Base-by-base conservation (phyloP, 2,888 invertebrate species). In the Scaptomyza caliginosa region DNA sequence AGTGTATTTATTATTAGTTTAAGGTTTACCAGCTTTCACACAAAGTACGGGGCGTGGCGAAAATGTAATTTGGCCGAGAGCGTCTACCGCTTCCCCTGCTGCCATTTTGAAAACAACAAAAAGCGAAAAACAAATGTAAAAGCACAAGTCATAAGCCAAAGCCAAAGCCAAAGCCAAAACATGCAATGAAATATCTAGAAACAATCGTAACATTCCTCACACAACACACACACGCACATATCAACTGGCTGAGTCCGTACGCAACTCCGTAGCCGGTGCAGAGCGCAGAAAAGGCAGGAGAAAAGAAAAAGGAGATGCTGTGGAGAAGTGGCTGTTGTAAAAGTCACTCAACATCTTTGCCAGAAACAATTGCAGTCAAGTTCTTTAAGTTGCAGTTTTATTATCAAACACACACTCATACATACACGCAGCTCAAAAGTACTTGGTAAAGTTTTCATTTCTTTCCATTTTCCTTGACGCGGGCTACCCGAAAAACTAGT, bases 291-390 rank as follows among this genome's bases (percentile, higher is more conserved):
- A 19, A 4, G 4, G 4, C 11, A 19, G 19, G 19, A 38, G 17
- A 17, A 11, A n/a, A 21, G 13, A 13, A 13, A 13, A 10, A 6
- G 36, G 10, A 46, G 38, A 17, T 10, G 30, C 6, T 23, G n/a
- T n/a, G 42, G 4, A 23, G 57, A n/a, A 55, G 48, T 55, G 26
- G 30, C 56, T 76, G 82, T 69, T 84, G 85, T 77, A 82, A 86
- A 86, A 82, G 87, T 85, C 87, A 85, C 86, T 85, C 77, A 80
- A 74, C 86, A 56, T 84, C 77, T 80, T 83, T 74, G 72, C 78
- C 76, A 70, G 67, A 79, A 87, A 85, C 86, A 83, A 83, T 83
- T 87, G 83, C 83, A 87, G 86, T 84, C 87, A 78, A 83, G 87
- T 84, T 79, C 83, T 82, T 85, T 77, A 87, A 85, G 83, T 77